Evolutionary conservation across 2,888 invertebrate genomes (phyloP).

Genomic region (Macrosoma leucophasiata): DNA sequence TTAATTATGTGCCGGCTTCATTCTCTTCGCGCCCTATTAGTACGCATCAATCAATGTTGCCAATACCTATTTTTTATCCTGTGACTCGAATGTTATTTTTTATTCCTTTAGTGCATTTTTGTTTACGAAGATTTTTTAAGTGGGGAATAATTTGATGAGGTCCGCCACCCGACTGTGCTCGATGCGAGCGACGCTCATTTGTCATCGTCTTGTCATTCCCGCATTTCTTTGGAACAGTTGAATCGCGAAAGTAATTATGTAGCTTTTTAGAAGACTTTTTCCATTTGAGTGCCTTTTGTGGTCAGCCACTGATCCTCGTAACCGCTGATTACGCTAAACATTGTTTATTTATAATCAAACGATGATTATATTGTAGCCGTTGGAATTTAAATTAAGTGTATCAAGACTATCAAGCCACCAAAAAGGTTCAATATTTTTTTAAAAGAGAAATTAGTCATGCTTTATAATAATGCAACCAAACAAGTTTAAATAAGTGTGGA

Average conservation of each 20-base stretch:
- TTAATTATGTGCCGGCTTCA: slow-evolving; percentile 71
- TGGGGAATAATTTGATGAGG: slow-evolving; percentile 76
- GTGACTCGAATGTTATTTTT: slow-evolving; percentile 57
- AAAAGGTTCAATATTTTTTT: too few relatives aligned
- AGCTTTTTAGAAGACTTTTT: slow-evolving; percentile 65
- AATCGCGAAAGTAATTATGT: slow-evolving; percentile 72
- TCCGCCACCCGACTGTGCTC: slow-evolving; percentile 72
- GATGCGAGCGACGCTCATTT: slow-evolving; percentile 69
- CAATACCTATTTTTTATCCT: slow-evolving; percentile 73
- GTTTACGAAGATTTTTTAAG: slow-evolving; percentile 74
- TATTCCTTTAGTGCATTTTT: slow-evolving; percentile 65
- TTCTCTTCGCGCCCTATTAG: slow-evolving; percentile 76
- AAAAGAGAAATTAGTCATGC: too few relatives aligned
- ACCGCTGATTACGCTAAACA: too few relatives aligned
- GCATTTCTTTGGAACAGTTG: slow-evolving; percentile 71
- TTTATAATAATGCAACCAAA: too few relatives aligned
- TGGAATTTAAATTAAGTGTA: too few relatives aligned
- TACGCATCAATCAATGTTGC: slow-evolving; percentile 76
- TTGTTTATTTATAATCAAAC: too few relatives aligned
- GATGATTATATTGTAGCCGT: too few relatives aligned
- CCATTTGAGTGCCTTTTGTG: slow-evolving; percentile 32
- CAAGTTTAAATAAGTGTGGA: too few relatives aligned
- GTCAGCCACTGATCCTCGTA: too few relatives aligned
- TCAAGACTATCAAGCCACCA: too few relatives aligned
- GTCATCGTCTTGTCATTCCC: slow-evolving; percentile 77